Base-by-base conservation (phyloP, 2,888 invertebrate species). In the Bedellia somnulentella region DNA sequence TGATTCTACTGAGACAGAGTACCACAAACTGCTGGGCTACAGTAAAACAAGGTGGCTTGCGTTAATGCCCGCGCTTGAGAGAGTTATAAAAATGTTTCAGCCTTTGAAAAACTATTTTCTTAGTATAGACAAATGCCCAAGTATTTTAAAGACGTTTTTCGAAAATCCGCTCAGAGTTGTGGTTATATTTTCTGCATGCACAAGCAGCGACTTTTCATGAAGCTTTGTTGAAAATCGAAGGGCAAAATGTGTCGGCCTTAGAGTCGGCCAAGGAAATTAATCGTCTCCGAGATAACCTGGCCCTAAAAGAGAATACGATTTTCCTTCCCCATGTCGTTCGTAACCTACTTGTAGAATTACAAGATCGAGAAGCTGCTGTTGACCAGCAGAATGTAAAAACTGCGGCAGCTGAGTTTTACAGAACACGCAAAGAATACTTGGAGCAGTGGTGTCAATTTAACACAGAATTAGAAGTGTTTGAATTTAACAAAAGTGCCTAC, bases 21-120 rank as follows among this genome's bases (percentile, higher is more conserved):
- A 30, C 23, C 22, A 26, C 2, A 1, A 30, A 30, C 10, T 28
- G 24, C 28, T 28, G 1, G 28, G 34, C 30, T 31, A 34, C 12
- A 31, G 34, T 15, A 34, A 34, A 31, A 34, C 30, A 2, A 34
- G 34, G n/a, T 34, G 31, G 34, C 30, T 31, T 15, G n/a, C n/a
- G n/a, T n/a, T 28, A 6, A 24, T 17, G 24, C 37, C 37, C 22
- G 35, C 35, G 1, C 11, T 39, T 8, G 35, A 36, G 8, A 41
- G 46, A 13, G 35, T 44, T 41, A 38, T 47, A 35, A 47, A 49
- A 47, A 47, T 47, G 45, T 49, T 35, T 35, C 41, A 43, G 38
- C 43, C 47, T 11, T 44, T 48, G n/a, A 35, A 47, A 45, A 42
- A 24, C 35, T 49, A 49, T 35, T 49, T 49, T 42, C 37, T 47